These are phyloP conservation scores for Aplocera efformata DNA, from an alignment of 2,888 invertebrate genomes.

Conservation along the genomic window DNA sequence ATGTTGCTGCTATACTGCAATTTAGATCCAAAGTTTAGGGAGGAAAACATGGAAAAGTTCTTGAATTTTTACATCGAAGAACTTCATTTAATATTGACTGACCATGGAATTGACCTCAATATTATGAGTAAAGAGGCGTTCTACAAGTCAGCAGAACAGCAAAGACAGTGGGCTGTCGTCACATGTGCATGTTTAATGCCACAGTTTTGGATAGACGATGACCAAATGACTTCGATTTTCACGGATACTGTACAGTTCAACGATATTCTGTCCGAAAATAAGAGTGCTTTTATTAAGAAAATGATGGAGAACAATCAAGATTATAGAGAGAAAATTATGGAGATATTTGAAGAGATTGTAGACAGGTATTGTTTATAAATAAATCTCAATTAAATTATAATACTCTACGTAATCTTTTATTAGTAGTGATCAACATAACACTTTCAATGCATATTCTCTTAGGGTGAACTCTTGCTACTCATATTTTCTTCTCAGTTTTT, in stretches of 20 bases:
- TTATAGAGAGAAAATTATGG: slow-evolving; percentile 73
- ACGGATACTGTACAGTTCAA: slow-evolving; percentile 72
- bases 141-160: slow-evolving; percentile 63
- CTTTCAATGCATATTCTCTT: too few species aligned
- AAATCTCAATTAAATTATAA: neutral
- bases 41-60: slow-evolving; percentile 68
- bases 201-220: slow-evolving; percentile 75
- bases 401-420: too few species aligned
- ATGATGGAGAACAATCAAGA: slow-evolving; percentile 73
- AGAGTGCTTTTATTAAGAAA: slow-evolving; percentile 74
- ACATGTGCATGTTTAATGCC: slow-evolving; percentile 77
- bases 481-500: slow-evolving; percentile 8
- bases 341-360: slow-evolving; percentile 79
- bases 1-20: slow-evolving; percentile 79
- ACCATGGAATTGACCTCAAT: slow-evolving; percentile 55
- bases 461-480: too few species aligned
- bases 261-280: slow-evolving; percentile 75
- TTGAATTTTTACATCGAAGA: slow-evolving; percentile 79
- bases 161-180: slow-evolving; percentile 76
- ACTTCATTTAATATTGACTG: slow-evolving; percentile 60
- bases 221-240: slow-evolving; percentile 66
- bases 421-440: too few species aligned
- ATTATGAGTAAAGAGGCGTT: slow-evolving; percentile 67
- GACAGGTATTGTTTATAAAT: slow-evolving; percentile 57
- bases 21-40: slow-evolving; percentile 67